Percentiles rank a stretch among this genome's conserved stretches.
Conservation (phyloP, 1,140 invertebrate genomes). For the Atta texana region DNA sequence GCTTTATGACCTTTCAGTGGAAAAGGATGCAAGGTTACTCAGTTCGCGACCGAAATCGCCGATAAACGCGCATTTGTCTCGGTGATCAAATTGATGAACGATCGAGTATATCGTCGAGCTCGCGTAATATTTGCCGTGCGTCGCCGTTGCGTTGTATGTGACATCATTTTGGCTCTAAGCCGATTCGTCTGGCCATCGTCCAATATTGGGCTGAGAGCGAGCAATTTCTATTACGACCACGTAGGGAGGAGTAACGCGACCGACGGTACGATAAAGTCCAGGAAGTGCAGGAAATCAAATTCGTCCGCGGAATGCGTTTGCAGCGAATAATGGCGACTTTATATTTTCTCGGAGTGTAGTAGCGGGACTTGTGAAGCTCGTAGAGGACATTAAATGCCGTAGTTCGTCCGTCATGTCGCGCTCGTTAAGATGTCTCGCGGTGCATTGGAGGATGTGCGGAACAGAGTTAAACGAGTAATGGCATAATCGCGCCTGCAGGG, state of each 20-base stretch:
- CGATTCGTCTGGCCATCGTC: constrained; percentile 68
- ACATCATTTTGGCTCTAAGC: constrained; percentile 70
- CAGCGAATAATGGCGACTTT: constrained; percentile 57
- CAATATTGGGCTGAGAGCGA: constrained; percentile 45
- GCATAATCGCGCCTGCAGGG: constrained; percentile 2
- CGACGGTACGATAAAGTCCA: constrained; percentile 62
- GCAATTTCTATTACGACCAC: constrained; percentile 68
- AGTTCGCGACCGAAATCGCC: constrained; percentile 60
- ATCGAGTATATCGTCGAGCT: constrained; percentile 47
- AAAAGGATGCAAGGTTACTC: constrained; percentile 53
- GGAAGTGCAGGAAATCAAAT: constrained; percentile 74
- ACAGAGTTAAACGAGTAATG: constrained; percentile 22
- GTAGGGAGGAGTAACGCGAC: constrained; percentile 58
- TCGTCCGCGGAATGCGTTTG: constrained; percentile 33
- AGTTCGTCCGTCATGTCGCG: constrained; percentile 44
- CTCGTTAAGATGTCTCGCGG: constrained; percentile 29
- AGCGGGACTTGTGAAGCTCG: constrained; percentile 29
- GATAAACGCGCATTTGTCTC: constrained; percentile 71
- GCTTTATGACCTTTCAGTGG: constrained; percentile 31
- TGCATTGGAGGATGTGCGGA: constrained; percentile 15
- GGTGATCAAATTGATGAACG: constrained; percentile 66
- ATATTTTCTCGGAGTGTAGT: constrained; percentile 37
- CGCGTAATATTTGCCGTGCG: constrained; percentile 44
- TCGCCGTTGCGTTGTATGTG: constrained; percentile 24
- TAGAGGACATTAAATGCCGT: constrained; percentile 38